Base-by-base conservation (phyloP, 2,888 invertebrate genomes). In the Epicampocera succincta region DNA sequence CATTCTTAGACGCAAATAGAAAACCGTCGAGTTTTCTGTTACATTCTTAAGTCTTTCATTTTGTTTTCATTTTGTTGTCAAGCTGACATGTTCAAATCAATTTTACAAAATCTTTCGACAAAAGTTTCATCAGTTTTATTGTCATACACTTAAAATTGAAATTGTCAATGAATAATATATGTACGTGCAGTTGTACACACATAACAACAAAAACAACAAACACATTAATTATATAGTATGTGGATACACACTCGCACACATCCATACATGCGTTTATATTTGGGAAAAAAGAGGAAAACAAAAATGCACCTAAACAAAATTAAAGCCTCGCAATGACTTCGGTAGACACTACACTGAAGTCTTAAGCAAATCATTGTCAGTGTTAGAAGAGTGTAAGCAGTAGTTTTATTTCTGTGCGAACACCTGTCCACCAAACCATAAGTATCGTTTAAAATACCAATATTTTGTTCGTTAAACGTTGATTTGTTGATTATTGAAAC, bases 71-170 rank as follows among this genome's bases (percentile, higher is more conserved):
- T 56, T 48, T 44, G 48, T 75, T 75, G 58, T 58, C 48, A 48
- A 42, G n/a, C 42, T 60, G 66, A 75, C 66, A 75, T 75, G 58
- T 60, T 66, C 66, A 68, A 66, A 75, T 75, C 66, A 75, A 33
- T 42, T 75, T 15, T 50, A 68, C 3, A 65, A 65, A 65, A 75
- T 75, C 75, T 68, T 68, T 50, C 58, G 48, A 66, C 68, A 58
- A 33, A 33, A 66, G 17, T 75, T 74, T 60, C 42, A 68, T 65
- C 56, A 50, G 17, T 58, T 75, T 50, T 50, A 17, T 66, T 65
- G 38, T 60, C 42, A 42, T 29, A 40, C 40, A 48, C 19, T 52
- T 72, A 48, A 40, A 38, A 52, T 65, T 17, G 9, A 17, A 61
- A 48, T 12, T 46, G 54, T 29, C 15, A 44, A 54, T 61, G 44